These are phyloP conservation scores for Amblyraja radiata DNA, from an alignment of 2,797 vertebrate species.

Conservation along the genomic window DNA sequence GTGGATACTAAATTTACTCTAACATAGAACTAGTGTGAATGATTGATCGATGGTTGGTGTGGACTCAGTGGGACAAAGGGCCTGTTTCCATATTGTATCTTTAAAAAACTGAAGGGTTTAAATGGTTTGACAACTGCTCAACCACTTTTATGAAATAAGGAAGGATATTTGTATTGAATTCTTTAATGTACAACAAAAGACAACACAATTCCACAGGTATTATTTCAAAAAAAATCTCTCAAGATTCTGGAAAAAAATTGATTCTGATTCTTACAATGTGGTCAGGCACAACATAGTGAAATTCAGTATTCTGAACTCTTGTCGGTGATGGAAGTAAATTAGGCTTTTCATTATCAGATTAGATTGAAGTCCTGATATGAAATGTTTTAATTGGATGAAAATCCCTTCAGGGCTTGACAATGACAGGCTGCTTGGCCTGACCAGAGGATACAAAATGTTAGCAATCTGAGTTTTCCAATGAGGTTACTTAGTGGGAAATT, in stretches of 20 bases:
- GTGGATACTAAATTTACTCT: too few relatives aligned
- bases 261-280: not conserved
- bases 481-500: slow-evolving; percentile 1
- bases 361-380: not conserved
- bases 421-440: not conserved
- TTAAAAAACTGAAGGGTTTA: too few relatives aligned
- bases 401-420: not conserved
- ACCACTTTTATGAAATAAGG: not conserved
- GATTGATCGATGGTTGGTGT: too few relatives aligned
- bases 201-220: not conserved
- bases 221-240: not conserved
- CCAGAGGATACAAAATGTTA: not conserved
- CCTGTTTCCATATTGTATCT: too few relatives aligned
- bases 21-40: too few relatives aligned
- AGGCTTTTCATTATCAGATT: not conserved
- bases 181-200: not conserved
- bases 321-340: not conserved
- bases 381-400: not conserved
- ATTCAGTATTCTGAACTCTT: not conserved
- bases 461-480: not conserved
- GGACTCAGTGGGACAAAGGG: too few relatives aligned
- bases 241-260: not conserved
- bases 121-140: not conserved
- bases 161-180: not conserved
- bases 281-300: not conserved